phyloP scores from a whole-genome alignment of 1,140 invertebrate species.

The Tetragnatha versicolor region DNA sequence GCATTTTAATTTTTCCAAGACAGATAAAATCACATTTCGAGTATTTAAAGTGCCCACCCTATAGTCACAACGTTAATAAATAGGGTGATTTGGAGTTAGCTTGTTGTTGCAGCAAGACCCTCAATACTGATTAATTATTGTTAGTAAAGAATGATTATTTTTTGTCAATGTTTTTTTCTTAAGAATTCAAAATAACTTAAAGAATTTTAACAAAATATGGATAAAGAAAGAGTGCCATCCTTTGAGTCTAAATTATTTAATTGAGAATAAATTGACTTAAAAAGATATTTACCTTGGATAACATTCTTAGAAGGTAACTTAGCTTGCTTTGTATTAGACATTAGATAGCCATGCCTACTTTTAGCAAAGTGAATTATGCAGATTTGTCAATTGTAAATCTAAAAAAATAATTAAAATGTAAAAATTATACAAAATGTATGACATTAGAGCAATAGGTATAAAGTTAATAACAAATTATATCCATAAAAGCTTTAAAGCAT shows the following conservation, averaged over 20 bases:
- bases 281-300: slow-evolving; percentile 21
- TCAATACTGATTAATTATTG: not conserved
- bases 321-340: slow-evolving; percentile 42
- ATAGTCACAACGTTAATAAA: no score
- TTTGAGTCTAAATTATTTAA: no score
- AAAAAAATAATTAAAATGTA: not conserved
- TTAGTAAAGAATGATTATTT: not conserved
- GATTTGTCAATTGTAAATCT: slow-evolving; percentile 11
- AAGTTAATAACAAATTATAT: not conserved
- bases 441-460: not conserved
- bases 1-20: no score
- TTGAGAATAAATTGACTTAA: not conserved
- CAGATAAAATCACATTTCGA: no score
- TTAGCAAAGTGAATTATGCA: slow-evolving; percentile 1
- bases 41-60: no score
- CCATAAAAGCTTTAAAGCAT: not conserved
- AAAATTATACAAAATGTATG: not conserved
- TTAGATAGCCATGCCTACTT: slow-evolving; percentile 33
- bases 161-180: not conserved
- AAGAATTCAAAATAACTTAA: not conserved
- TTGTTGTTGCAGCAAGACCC: no score
- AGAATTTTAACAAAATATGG: not conserved
- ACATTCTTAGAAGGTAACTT: slow-evolving; percentile 34
- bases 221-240: not conserved
- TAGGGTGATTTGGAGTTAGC: no score